phyloP scores from a whole-genome alignment of 2,888 invertebrate species.

The Erebia epiphron region DNA sequence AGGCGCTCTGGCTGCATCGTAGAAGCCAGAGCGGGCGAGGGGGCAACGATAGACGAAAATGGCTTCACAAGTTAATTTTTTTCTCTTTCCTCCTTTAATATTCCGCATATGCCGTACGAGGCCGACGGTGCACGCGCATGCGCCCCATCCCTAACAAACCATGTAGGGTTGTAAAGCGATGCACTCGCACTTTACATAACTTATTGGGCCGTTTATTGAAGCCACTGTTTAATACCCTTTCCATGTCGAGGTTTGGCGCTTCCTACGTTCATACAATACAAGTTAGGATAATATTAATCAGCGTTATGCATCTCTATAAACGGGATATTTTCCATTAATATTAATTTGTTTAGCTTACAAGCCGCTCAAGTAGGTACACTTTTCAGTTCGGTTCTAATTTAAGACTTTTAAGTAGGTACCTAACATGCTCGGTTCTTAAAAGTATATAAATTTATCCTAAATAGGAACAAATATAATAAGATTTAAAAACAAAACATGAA shows the following conservation, averaged over 20 bases:
- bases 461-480: too few relatives aligned
- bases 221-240: slow-evolving; percentile 79
- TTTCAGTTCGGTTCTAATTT: too few relatives aligned
- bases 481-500: too few relatives aligned
- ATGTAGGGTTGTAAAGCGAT: slow-evolving; percentile 79
- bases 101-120: slow-evolving; percentile 82
- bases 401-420: too few relatives aligned
- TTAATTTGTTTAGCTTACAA: slow-evolving; percentile 48
- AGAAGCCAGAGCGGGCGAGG: slow-evolving; percentile 74
- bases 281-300: slow-evolving; percentile 72
- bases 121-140: slow-evolving; percentile 78
- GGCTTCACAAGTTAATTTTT: slow-evolving; percentile 83
- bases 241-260: slow-evolving; percentile 74
- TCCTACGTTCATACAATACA: slow-evolving; percentile 58
- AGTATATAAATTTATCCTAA: too few relatives aligned
- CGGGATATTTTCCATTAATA: slow-evolving; percentile 65
- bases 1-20: slow-evolving; percentile 70
- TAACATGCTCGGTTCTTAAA: too few relatives aligned
- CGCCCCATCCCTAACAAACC: slow-evolving; percentile 65
- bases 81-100: slow-evolving; percentile 83
- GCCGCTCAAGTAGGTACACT: not conserved
- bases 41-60: slow-evolving; percentile 80
- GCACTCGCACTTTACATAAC: slow-evolving; percentile 81
- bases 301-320: slow-evolving; percentile 57
- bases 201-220: slow-evolving; percentile 80